Conservation (phyloP, 2,113 vertebrate genomes). For the Upupa epops region DNA sequence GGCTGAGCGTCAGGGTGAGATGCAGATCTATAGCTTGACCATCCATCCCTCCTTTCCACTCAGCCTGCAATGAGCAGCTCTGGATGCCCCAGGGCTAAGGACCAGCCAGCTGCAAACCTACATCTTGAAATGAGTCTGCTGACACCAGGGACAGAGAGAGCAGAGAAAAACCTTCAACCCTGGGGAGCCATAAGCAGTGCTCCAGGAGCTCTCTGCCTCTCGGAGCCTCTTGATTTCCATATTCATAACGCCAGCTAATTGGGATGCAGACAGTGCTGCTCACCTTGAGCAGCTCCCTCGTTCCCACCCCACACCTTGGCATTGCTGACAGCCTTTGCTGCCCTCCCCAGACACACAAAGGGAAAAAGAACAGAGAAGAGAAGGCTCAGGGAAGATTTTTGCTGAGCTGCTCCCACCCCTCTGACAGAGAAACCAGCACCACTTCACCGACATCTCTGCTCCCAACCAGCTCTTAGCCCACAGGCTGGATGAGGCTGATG, state of each 20-base stretch:
- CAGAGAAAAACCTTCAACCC: not conserved
- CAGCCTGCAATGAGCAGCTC: not conserved
- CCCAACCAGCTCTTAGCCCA: not conserved
- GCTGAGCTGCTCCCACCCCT: not conserved
- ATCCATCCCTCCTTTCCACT: not conserved
- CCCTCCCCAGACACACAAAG: not conserved
- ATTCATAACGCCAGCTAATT: not conserved
- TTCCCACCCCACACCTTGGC: not conserved
- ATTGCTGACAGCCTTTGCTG: not conserved
- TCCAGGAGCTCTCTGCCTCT: not conserved
- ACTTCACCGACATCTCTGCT: not conserved
- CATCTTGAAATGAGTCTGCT: not conserved
- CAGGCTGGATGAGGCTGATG: not conserved
- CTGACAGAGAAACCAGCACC: not conserved
- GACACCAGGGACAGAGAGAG: not conserved
- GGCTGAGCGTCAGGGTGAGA: not conserved
- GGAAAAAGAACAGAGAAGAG: not conserved
- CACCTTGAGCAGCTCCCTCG: slow-evolving; percentile 2
- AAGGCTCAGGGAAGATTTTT: not conserved
- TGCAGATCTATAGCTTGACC: not conserved
- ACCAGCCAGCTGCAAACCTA: not conserved
- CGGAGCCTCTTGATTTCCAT: not conserved
- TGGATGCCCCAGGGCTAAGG: not conserved
- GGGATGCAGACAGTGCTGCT: slow-evolving; percentile 33
- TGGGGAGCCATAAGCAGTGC: fast-evolving